Base-by-base conservation (phyloP, 2,888 invertebrate species). In the Pimpla rufipes region DNA sequence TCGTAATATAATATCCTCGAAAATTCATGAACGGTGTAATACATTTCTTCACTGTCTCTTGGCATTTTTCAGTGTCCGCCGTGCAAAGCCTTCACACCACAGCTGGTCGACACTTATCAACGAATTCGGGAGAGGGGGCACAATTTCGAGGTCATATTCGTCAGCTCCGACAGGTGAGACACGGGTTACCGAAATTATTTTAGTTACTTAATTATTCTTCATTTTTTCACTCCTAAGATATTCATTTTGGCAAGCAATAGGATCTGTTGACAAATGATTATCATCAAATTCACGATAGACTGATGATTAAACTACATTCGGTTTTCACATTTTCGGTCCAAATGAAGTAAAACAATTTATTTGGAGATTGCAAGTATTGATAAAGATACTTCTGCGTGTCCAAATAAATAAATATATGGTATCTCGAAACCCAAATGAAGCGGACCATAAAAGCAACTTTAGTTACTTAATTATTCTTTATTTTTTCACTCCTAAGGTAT, bases 1-100 rank as follows among this genome's bases (percentile, higher is more conserved):
- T 13, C 29, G 11, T 67, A 42, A 74, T 64, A 79, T 71, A 16
- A 84, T 81, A 64, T 66, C 64, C n/a, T 40, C 11, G 55, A 59
- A 37, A 37, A 79, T 59, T 73, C 64, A 62, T 45, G 16, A 23
- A 59, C 64, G n/a, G 8, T 16, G n/a, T 18, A 62, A 62, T 11
- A 16, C n/a, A 62, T 42, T 42, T 71, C 80, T 81, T 50, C 75
- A 84, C 64, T 79, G 85, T 83, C 78, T 85, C 8, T 52, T 59
- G 6, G 0, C n/a, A 16, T 55, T 59, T 94, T 94, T 55, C 94
- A 97, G 97, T 98, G 97, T 91, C 98, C 98, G 0, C 98, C 98
- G 0, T 98, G 98, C 92, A 95, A 97, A 90, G 96, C 96, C 11
- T 97, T 98, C 93, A 96, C 97, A 0, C 97, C 97, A 3, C 96